Base-by-base conservation (phyloP, 2,888 invertebrate species). In the Leptarthrus brevirostris region DNA sequence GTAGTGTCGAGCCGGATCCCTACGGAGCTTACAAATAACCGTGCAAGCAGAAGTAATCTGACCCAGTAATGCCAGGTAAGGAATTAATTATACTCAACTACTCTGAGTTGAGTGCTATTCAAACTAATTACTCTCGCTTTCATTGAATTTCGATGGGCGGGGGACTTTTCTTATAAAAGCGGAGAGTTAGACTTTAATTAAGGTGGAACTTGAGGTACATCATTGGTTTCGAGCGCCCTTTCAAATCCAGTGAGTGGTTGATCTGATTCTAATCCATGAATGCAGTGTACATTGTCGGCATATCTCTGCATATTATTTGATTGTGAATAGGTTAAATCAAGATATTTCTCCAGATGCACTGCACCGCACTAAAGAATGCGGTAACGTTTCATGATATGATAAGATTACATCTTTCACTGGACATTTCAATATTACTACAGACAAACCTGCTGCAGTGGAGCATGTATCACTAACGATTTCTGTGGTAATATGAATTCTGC, bases 61-160 rank as follows among this genome's bases (percentile, higher is more conserved):
- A 58, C 58, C 58, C 26, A 34, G 58, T 30, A 36, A 18, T 36
- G 26, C 12, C 18, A 36, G 58, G 16, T 34, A 36, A 58, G 58
- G 58, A 34, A 58, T 58, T 58, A 58, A 58, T 58, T 58, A 58
- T 16, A 58, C 40, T n/a, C 58, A 58, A 58, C 58, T 40, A 58
- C 36, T 34, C n/a, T n/a, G n/a, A n/a, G 36, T 12, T 58, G 18
- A 20, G 12, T 58, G 58, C 36, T 58, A 58, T 58, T 58, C 58
- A 58, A 58, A 58, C 58, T 58, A 58, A 58, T 58, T 58, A 58
- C 58, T 58, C 34, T 58, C 58, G 58, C 58, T 34, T 58, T 58
- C 58, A 58, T 58, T 58, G 34, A 58, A 58, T 58, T 58, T 58
- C 58, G 58, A 58, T 36, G 36, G 36, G 40, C 12, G 5, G 30